These are phyloP conservation scores for Meloidogyne floridensis DNA, from an alignment of 1,140 invertebrate genomes.

Conservation along the genomic window DNA sequence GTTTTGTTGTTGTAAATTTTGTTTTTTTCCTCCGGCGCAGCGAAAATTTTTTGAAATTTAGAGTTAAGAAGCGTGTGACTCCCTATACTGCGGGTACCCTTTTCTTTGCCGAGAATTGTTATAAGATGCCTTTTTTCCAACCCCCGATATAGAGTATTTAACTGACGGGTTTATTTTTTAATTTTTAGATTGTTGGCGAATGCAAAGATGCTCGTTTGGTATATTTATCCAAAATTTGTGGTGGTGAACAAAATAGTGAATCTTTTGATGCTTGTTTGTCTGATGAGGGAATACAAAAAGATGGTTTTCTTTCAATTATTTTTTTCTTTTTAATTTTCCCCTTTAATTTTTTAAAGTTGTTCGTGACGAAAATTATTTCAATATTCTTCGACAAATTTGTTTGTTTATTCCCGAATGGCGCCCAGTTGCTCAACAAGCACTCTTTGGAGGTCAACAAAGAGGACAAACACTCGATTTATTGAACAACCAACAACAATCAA, in stretches of 20 bases:
- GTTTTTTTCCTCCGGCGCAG: too few species aligned
- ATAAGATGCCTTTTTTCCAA: too few species aligned
- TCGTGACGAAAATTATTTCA: slow-evolving; percentile 51
- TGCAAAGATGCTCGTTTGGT: slow-evolving; percentile 61
- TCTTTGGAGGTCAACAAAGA: slow-evolving; percentile 52
- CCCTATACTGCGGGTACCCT: too few species aligned
- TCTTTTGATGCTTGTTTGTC: slow-evolving; percentile 65
- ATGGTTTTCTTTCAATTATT: slow-evolving; percentile 1
- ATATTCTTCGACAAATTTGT: slow-evolving; percentile 58
- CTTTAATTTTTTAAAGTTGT: slow-evolving; percentile 21
- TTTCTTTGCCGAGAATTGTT: too few species aligned
- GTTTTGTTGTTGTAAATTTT: too few species aligned
- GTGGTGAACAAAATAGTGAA: slow-evolving; percentile 54
- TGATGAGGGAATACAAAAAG: slow-evolving; percentile 58
- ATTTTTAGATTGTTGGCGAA: slow-evolving; percentile 45
- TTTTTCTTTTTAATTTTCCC: not conserved
- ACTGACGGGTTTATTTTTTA: not conserved
- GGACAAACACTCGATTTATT: slow-evolving; percentile 42
- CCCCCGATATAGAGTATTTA: too few species aligned
- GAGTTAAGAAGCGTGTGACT: too few species aligned
- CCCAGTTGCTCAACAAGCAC: slow-evolving; percentile 46
- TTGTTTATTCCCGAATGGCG: slow-evolving; percentile 64
- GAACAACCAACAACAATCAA: slow-evolving; percentile 44
- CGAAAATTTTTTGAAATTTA: too few species aligned
- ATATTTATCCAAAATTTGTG: slow-evolving; percentile 37